These are phyloP conservation scores for Thalpophila matura DNA, from an alignment of 2,888 invertebrate genomes.

Conservation along the genomic window DNA sequence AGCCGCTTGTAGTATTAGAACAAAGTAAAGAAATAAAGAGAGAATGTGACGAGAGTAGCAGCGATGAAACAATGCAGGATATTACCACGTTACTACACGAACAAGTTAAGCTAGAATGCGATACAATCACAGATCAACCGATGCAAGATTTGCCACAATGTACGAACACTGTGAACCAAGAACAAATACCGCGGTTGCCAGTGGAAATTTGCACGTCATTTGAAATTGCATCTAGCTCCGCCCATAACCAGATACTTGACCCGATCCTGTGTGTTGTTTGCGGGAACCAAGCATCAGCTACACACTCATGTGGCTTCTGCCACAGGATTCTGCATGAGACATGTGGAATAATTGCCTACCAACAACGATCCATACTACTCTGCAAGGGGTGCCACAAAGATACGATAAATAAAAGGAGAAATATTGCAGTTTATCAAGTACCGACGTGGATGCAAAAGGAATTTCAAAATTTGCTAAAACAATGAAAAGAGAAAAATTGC, in stretches of 20 bases:
- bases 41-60: neutral
- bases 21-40: conserved; percentile 9
- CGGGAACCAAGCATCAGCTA: neutral
- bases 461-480: no score
- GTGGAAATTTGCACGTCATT: no score
- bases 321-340: conserved; percentile 7
- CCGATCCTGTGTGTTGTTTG: conserved; percentile 11
- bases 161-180: no score
- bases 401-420: neutral
- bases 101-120: conserved; percentile 6
- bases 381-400: conserved; percentile 13
- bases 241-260: no score
- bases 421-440: no score
- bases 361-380: neutral
- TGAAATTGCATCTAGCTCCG: neutral
- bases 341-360: conserved; percentile 10
- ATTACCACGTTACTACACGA: neutral
- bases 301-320: conserved; percentile 8
- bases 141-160: no score
- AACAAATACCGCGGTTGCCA: no score
- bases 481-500: no score
- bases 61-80: neutral
- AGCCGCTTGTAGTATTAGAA: neutral
- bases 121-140: neutral
- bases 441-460: no score